Evolutionary conservation across 2,113 vertebrate genomes (phyloP), one percentile per base, ranked within the genome.

Genomic region (Chaetops frenatus): DNA sequence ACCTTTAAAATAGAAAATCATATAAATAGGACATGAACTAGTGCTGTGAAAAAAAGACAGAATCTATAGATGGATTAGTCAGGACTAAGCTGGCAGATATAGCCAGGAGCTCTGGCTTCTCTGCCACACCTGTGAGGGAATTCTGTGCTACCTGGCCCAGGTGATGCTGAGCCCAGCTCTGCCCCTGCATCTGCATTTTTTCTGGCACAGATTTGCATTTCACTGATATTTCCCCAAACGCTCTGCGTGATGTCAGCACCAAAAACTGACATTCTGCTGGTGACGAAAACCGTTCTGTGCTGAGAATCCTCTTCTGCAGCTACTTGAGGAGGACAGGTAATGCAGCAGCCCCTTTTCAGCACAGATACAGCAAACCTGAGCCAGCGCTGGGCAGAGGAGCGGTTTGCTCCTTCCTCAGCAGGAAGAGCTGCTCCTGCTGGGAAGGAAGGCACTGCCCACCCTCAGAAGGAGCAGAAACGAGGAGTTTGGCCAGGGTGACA

Each of bases 341-440:
- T 0, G 21, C 88, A 77, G 81, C 40, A 61, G 53, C 38, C 16
- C 60, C 4, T 28, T 13, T 5, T 13, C 53, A n/a, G 6, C 0
- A 1, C 1, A 0, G 15, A 2, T 6, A 1, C 0, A 8, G 77
- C n/a, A 18, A 69, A 50, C 13, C 38, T n/a, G 76, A 0, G 70
- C 4, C 44, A 2, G 58, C 0, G 38, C 0, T 10, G 14, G 10
- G 67, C 7, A 15, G 18, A 28, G 38, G 13, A 74, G 2, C 4
- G 22, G 19, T 7, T 7, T 17, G 6, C 66, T 58, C 27, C 47
- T 56, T 23, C 12, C 77, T 10, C 11, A 15, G 67, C 80, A n/a
- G 17, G 12, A 25, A 17, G 35, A 19, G 7, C 8, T 0, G 20
- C 33, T 81, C 51, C n/a, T 7, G 33, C 12, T 4, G 77, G 50